Base-by-base conservation (phyloP, 2,113 vertebrate species). In the Myotis yumanensis region DNA sequence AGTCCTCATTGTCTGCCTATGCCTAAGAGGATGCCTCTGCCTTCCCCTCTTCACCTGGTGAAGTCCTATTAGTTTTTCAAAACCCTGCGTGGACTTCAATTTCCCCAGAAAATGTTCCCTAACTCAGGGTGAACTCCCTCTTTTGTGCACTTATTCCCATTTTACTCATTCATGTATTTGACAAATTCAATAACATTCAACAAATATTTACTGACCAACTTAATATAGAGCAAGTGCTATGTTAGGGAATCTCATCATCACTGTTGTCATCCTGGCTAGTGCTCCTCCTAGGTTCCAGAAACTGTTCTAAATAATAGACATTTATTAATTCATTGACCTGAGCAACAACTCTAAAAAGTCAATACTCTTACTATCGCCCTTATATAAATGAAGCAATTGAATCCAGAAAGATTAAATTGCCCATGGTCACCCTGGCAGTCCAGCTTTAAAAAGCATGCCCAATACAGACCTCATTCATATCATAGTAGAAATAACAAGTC, bases 21-120 rank as follows among this genome's bases (percentile, higher is more conserved):
- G 48, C 35, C 22, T 32, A 37, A 62, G 17, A 68, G 32, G 64
- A 57, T 35, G 7, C n/a, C 22, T 75, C 20, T 64, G 81, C 52
- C 37, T 80, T 68, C 22, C 5, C 35, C 32, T 40, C 20, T 25
- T 89, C 32, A 75, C 25, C 40, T 91, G 30, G 37, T 82, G 22
- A 92, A 43, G 4, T 43, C 20, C 37, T 85, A 35, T 82, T n/a
- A 37, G 93, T 40, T 96, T 93, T 93, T 93, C 37, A 90, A 90
- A 96, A n/a, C 69, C 66, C 8, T n/a, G 15, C 18, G 75, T 90
- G 62, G 64, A 54, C 32, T 88, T 96, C 6, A 23, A n/a, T 90
- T 82, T 76, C 28, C 14, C 59, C 69, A 48, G 43, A 71, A 86
- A 81, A 89, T 64, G 15, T 54, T 95, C 20, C 5, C 43, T 57